Evolutionary conservation across 2,888 invertebrate species (phyloP).

Genomic region (Neoascia interrupta): DNA sequence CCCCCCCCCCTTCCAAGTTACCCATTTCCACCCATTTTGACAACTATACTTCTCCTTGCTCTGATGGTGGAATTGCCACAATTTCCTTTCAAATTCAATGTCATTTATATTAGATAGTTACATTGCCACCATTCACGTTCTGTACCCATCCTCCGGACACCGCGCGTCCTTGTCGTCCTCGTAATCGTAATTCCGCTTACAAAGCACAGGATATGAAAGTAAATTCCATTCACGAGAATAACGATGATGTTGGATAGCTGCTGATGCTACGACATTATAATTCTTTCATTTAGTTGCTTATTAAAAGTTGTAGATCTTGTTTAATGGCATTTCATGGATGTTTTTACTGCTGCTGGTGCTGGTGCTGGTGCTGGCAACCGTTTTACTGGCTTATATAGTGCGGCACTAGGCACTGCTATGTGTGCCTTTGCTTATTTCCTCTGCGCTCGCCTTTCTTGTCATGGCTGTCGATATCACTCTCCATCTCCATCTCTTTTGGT

Average conservation of each 20-base stretch:
- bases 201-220: slow-evolving; percentile 67
- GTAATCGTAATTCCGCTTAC: slow-evolving; percentile 61
- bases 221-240: slow-evolving; percentile 64
- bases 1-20: neutral
- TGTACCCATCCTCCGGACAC: neutral
- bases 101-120: slow-evolving; percentile 63
- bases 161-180: slow-evolving; percentile 12
- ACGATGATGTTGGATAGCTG: slow-evolving; percentile 66
- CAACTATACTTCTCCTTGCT: too few relatives aligned
- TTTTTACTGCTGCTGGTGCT: slow-evolving; percentile 44
- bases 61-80: slow-evolving; percentile 54
- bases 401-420: slow-evolving; percentile 4
- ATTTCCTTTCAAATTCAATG: slow-evolving; percentile 65
- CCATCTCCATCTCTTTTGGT: too few relatives aligned
- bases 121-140: slow-evolving; percentile 25
- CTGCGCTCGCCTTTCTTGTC: neutral
- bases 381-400: slow-evolving; percentile 24
- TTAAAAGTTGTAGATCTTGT: slow-evolving; percentile 69
- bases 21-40: too few relatives aligned
- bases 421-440: slow-evolving; percentile 4
- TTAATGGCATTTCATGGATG: slow-evolving; percentile 69
- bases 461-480: too few relatives aligned
- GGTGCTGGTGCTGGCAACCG: slow-evolving; percentile 24
- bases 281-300: slow-evolving; percentile 70
- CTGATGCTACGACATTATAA: slow-evolving; percentile 69